A percentile compares a stretch with the other conserved stretches of the same genome.
Conservation (phyloP, 2,113 vertebrate genomes). For the Capricornis sumatraensis region DNA sequence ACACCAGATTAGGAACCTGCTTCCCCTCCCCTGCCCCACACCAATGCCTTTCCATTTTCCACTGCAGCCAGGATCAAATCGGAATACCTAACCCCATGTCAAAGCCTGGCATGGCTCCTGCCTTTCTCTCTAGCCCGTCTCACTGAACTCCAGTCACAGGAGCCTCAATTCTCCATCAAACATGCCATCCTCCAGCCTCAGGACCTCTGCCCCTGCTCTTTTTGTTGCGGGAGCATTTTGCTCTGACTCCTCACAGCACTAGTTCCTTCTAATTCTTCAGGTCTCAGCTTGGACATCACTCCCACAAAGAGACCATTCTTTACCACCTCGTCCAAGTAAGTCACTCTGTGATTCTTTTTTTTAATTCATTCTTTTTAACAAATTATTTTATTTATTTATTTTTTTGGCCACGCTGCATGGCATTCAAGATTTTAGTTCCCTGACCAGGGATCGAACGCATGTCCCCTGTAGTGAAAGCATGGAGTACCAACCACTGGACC, state of each 20-base stretch:
- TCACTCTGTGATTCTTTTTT: not conserved
- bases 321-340: not conserved
- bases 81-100: too few relatives aligned
- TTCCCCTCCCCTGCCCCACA: not conserved
- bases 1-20: not conserved
- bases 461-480: not conserved
- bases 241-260: not conserved
- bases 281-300: not conserved
- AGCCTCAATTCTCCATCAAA: not conserved
- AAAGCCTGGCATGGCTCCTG: not conserved
- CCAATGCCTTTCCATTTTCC: not conserved
- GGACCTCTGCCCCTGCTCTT: not conserved
- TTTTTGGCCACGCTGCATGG: not conserved
- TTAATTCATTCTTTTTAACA: not conserved
- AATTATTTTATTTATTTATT: not conserved
- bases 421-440: not conserved
- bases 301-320: not conserved
- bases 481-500: not conserved
- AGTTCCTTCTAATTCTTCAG: not conserved
- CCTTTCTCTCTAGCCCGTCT: not conserved
- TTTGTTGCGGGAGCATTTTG: not conserved
- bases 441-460: not conserved
- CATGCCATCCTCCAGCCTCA: not conserved
- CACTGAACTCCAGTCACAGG: not conserved
- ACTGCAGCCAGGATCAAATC: not conserved